Evolutionary conservation across 2,888 invertebrate genomes (phyloP).

Genomic region (Allacma fusca): DNA sequence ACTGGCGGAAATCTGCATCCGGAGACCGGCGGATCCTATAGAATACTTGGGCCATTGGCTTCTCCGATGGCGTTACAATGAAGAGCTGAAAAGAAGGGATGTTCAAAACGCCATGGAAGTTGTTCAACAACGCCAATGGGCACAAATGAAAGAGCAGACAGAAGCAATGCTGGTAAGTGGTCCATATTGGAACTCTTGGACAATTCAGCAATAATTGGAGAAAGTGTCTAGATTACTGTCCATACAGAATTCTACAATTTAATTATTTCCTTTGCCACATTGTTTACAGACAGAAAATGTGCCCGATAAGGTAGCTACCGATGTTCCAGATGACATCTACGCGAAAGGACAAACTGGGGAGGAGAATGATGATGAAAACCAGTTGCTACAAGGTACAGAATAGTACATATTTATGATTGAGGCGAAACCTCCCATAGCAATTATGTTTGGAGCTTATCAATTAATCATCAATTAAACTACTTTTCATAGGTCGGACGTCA

Average conservation of each 20-base stretch:
- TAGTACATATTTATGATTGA: neutral
- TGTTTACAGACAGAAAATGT: neutral
- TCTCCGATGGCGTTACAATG: conserved; percentile 60
- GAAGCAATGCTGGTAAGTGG: conserved; percentile 9
- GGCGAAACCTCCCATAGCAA: too few relatives aligned
- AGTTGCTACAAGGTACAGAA: too few relatives aligned
- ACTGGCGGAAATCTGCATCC: conserved; percentile 59
- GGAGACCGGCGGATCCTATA: conserved; percentile 58
- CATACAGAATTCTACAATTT: neutral
- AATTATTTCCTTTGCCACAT: neutral
- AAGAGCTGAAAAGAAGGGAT: conserved; percentile 60
- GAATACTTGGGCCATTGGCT: conserved; percentile 61
- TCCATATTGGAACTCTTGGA: neutral
- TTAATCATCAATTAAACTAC: neutral
- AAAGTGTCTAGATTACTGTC: too few relatives aligned
- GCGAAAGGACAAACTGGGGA: neutral
- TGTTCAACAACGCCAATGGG: conserved; percentile 54
- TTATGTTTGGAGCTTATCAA: neutral
- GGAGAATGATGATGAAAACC: neutral
- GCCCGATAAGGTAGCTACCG: neutral
- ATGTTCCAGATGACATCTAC: neutral
- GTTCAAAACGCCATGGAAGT: conserved; percentile 59
- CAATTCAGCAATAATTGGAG: too few relatives aligned
- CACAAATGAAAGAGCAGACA: conserved; percentile 46
- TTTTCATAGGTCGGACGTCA: neutral